These are phyloP conservation scores for Thomomys bottae DNA, from an alignment of 2,113 vertebrate genomes.

Conservation along the genomic window DNA sequence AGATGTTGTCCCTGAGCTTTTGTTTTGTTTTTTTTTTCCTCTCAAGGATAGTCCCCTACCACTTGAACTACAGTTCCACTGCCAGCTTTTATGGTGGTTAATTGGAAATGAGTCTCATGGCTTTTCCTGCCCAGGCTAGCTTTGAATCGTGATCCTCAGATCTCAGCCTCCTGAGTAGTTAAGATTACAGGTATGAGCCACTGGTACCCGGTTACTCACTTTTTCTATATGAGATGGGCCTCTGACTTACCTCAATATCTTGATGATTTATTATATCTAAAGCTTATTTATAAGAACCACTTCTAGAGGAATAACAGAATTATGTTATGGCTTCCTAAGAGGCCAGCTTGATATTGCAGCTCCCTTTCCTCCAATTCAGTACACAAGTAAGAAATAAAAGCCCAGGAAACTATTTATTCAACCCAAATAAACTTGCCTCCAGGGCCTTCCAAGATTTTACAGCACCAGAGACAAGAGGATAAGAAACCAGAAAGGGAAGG, in stretches of 20 bases:
- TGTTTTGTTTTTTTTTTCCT: no score
- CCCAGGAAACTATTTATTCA: constrained; percentile 65
- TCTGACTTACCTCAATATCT: constrained; percentile 39
- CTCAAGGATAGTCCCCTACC: no score
- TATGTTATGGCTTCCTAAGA: constrained; percentile 52
- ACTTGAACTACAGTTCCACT: no score
- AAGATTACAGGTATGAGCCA: no score
- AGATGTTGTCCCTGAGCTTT: no score
- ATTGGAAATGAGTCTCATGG: no score
- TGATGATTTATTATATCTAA: constrained; percentile 52
- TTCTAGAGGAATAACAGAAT: constrained; percentile 52
- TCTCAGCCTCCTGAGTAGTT: no score
- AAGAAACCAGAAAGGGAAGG: constrained; percentile 63
- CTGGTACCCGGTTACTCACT: no score
- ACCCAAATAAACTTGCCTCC: constrained; percentile 64
- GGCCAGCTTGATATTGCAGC: constrained; percentile 22
- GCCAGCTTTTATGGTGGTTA: no score
- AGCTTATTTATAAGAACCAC: constrained; percentile 55
- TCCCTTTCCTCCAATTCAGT: constrained; percentile 50
- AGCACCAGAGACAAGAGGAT: constrained; percentile 59
- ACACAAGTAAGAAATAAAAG: constrained; percentile 71
- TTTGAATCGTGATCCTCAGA: no score
- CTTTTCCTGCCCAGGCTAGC: no score
- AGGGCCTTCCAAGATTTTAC: constrained; percentile 65
- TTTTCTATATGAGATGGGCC: background rate